Base-by-base conservation (phyloP, 2,888 invertebrate genomes). In the Leptodirus hochenwartii region DNA sequence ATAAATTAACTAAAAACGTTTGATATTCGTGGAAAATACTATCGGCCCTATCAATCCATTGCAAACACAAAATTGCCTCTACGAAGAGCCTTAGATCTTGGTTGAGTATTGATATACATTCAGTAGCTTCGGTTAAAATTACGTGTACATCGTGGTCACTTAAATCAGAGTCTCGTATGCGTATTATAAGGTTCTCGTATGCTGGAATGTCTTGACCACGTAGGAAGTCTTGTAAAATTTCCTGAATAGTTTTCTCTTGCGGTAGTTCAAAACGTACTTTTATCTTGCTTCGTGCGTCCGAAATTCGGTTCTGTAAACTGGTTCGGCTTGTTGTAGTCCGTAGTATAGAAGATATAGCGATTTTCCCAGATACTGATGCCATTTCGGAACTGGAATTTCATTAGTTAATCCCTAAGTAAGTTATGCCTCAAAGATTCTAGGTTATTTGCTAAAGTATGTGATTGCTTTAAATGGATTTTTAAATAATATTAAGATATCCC, bases 1-100 rank as follows among this genome's bases (percentile, higher is more conserved):
- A 56, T 27, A 79, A 54, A 51, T 75, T 72, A 17, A 71, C 53
- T 17, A 76, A 47, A 44, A 79, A 72, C 25, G 64, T 61, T 44
- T 68, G 64, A 47, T 69, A 79, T 17, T 61, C 61, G 17, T 53
- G 44, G 1, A 67, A 56, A n/a, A 66, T 55, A 25, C 57, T 54
- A 12, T 51, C 33, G 16, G 54, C 53, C 30, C 65, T 51, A 32
- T 56, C 56, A 3, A 54, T 53, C 75, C 75, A 76, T 40, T 58
- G 53, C n/a, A 69, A 41, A 10, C 59, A 56, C 26, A 76, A 50
- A 14, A 76, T 38, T 2, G 64, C 62, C 51, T 73, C 68, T 4
- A 72, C 61, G 39, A 75, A 59, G 26, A 61, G 44, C 36, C 60
- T 58, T 38, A 71, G 62, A 31, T 62, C 57, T 15, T 62, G 56